Base-by-base conservation (phyloP, 2,888 invertebrate species). In the Nomada goodeniana region DNA sequence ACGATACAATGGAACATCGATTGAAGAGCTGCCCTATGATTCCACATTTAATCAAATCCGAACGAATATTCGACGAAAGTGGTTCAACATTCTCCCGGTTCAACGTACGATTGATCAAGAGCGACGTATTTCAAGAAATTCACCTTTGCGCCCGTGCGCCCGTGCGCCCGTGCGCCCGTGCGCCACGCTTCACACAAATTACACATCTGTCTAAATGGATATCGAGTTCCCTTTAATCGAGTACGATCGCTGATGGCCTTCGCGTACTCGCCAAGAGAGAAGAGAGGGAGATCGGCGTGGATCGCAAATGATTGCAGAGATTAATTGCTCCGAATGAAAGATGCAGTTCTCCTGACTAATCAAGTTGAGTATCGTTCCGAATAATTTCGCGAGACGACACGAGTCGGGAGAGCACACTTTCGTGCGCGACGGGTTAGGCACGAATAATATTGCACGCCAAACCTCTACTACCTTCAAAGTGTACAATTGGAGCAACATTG, bases 171-270 rank as follows among this genome's bases (percentile, higher is more conserved):
- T 7, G 2, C 65, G 47, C n/a, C 50, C 10, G 20, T 65, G 23
- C n/a, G 47, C 47, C 65, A 65, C 13, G 20, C 42, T 9, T 73
- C 29, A 20, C 18, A 44, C 44, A 29, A 50, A 20, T 36, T 68
- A 50, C 26, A 26, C 61, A 76, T 47, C 61, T 61, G 36, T 47
- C 65, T 23, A 73, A 67, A 68, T 47, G 61, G 74, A 47, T 61
- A 15, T 42, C n/a, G 23, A 59, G 20, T 26, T 47, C 36, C 44
- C 57, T 50, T 50, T 65, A 74, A 65, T 47, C 59, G 13, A 47
- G 18, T 13, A 26, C n/a, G 68, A 57, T 36, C 23, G 15, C 23
- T 13, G 20, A 57, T 57, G 26, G 44, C 20, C 44, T 44, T 26
- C 29, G 36, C n/a, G 10, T 50, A 20, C 18, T 47, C 26, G 15